phyloP scores from a whole-genome alignment of 1,140 invertebrate genomes.

The Drosophila seguyi region DNA sequence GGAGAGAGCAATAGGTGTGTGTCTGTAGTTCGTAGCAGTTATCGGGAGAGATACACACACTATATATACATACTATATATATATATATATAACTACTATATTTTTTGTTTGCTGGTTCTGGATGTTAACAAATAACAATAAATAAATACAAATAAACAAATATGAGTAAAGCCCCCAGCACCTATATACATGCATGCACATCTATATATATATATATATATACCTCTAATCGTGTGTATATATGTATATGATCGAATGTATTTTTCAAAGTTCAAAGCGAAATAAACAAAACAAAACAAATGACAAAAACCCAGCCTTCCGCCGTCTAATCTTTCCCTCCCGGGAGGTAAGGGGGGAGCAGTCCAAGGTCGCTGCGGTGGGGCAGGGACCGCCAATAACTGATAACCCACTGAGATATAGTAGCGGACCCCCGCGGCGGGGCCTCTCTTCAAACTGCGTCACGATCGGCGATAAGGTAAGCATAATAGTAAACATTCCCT shows the following conservation, averaged over 20 bases:
- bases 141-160: neutral
- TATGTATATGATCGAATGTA: slow-evolving; percentile 61
- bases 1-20: slow-evolving; percentile 67
- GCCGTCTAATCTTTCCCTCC: slow-evolving; percentile 1
- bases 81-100: slow-evolving; percentile 33
- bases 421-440: neutral
- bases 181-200: slow-evolving; percentile 36
- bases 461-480: neutral
- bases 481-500: neutral
- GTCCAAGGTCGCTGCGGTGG: slow-evolving; percentile 18
- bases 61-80: neutral
- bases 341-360: too few species aligned
- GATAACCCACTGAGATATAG: slow-evolving; percentile 9
- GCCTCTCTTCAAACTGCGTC: slow-evolving; percentile 6
- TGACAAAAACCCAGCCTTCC: slow-evolving; percentile 8
- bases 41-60: neutral
- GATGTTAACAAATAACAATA: slow-evolving; percentile 36
- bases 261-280: slow-evolving; percentile 72
- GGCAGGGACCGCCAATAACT: too few species aligned
- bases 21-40: slow-evolving; percentile 15
- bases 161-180: slow-evolving; percentile 4
- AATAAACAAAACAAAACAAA: slow-evolving; percentile 42
- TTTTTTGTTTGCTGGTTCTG: slow-evolving; percentile 52
- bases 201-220: slow-evolving; percentile 4
- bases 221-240: slow-evolving; percentile 38